Evolutionary conservation across 2,113 vertebrate genomes (phyloP).

Genomic region (Ictalurus furcatus): DNA sequence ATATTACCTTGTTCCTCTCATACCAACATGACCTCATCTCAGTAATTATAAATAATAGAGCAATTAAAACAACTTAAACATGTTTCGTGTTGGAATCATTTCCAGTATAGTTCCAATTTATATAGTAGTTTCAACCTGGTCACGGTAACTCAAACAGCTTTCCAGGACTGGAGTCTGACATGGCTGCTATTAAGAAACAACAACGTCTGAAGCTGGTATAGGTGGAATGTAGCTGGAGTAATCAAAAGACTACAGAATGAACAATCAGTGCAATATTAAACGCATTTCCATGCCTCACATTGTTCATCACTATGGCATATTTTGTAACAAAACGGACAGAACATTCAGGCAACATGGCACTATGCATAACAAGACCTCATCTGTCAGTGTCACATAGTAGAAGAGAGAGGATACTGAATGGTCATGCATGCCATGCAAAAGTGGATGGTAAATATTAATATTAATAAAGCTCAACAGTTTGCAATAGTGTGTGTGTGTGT

Average conservation of each 20-base stretch:
- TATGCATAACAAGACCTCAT: not conserved
- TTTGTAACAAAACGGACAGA: not conserved
- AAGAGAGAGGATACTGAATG: constrained; percentile 39
- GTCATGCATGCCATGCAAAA: constrained; percentile 67
- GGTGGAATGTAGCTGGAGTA: not conserved
- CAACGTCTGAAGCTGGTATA: not conserved
- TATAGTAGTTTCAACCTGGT: not conserved
- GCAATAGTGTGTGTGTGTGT: not conserved
- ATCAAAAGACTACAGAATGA: not conserved
- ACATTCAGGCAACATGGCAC: constrained; percentile 2
- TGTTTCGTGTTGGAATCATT: not conserved
- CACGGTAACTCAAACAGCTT: not conserved
- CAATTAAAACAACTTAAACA: not conserved
- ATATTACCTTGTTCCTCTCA: not conserved
- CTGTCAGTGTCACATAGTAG: not conserved
- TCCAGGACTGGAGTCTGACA: constrained; percentile 16
- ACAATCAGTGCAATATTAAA: constrained; percentile 32
- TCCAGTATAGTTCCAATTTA: not conserved
- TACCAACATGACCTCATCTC: not conserved
- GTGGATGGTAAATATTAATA: constrained; percentile 10
- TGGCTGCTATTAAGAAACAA: not conserved
- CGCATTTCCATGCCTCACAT: not conserved
- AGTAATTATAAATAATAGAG: not conserved
- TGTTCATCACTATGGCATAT: not conserved
- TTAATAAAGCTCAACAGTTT: not conserved